Base-by-base conservation (phyloP, 2,888 invertebrate genomes). In the Campopleginae sp. region DNA sequence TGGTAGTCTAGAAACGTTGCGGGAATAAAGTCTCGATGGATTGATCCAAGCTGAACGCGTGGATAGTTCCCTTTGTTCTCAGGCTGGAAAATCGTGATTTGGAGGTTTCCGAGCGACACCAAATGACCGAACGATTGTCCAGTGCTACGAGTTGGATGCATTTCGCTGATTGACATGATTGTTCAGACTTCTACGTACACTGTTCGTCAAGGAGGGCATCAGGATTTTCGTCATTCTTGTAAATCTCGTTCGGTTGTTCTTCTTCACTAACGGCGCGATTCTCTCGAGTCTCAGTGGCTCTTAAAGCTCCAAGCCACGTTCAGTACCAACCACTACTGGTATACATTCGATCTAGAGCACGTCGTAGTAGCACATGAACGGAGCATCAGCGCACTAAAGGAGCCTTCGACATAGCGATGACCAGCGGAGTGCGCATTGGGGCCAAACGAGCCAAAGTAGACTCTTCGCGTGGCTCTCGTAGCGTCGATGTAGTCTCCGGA, bases 61-160 rank as follows among this genome's bases (percentile, higher is more conserved):
- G 72, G 33, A 42, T 61, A 79, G 76, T 12, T 42, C 51, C 23
- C 65, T 80, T 74, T 76, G 76, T 81, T 80, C 54, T 75, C 72
- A 48, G 54, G 23, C 23, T 63, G 14, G 38, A 81, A 78, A 78
- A 78, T 82, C 10, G 65, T 75, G 33, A 6, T 71, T 82, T 72
- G 72, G 33, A 17, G 63, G 51, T n/a, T 51, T 65, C 42, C 65
- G 19, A 33, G 66, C 42, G 54, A 70, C 46, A 70, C 74, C 71
- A 12, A 23, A 74, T 61, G 68, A 70, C 46, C 65, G 38, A 74
- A 70, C 31, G 77, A 74, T 10, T 44, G 66, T 63, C 48, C 48
- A 66, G 72, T 81, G 85, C 85, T 85, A 85, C 79, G 80, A 82
- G 51, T 63, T 83, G 23, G 31, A 66, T 54, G 80, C 63, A 74